These are phyloP conservation scores for Ascaphus truei DNA, from an alignment of 2,113 vertebrate genomes.

Conservation along the genomic window DNA sequence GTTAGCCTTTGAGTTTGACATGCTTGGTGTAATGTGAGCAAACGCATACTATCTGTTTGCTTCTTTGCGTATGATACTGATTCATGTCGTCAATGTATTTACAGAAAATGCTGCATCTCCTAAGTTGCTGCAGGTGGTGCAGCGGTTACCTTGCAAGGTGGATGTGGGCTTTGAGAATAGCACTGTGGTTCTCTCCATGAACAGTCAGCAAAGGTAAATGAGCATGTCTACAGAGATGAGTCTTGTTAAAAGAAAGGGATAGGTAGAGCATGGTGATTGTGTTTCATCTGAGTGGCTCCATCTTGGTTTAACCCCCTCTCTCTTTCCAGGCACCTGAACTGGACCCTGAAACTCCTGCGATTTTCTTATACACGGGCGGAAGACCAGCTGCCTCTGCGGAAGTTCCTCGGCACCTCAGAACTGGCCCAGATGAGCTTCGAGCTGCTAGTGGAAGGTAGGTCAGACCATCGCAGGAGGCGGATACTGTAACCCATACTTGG, in stretches of 20 bases:
- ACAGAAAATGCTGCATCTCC: slow-evolving; percentile 50
- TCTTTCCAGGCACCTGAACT: slow-evolving; percentile 80
- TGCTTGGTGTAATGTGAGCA: too few species aligned
- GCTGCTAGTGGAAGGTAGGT: slow-evolving; percentile 79
- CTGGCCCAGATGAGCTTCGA: slow-evolving; percentile 87
- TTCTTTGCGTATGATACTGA: too few species aligned
- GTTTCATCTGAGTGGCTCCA: too few species aligned
- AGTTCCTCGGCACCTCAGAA: slow-evolving; percentile 78
- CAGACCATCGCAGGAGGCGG: not conserved
- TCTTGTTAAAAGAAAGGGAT: too few species aligned
- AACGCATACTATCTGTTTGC: too few species aligned
- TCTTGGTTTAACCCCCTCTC: not conserved
- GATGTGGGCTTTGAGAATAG: slow-evolving; percentile 87
- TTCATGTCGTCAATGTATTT: too few species aligned
- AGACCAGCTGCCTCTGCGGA: slow-evolving; percentile 78
- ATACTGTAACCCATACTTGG: not conserved
- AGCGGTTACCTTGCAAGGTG: slow-evolving; percentile 71
- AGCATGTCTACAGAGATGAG: too few species aligned
- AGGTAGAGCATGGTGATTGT: too few species aligned
- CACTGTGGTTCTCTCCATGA: slow-evolving; percentile 87
- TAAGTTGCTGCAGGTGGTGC: slow-evolving; percentile 65
- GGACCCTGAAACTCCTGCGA: slow-evolving; percentile 88
- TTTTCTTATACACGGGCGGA: slow-evolving; percentile 74
- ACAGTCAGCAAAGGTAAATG: slow-evolving; percentile 88
- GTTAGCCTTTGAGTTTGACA: too few species aligned